Conservation (phyloP, 2,113 vertebrate species). For the Rhabdornis inornatus region DNA sequence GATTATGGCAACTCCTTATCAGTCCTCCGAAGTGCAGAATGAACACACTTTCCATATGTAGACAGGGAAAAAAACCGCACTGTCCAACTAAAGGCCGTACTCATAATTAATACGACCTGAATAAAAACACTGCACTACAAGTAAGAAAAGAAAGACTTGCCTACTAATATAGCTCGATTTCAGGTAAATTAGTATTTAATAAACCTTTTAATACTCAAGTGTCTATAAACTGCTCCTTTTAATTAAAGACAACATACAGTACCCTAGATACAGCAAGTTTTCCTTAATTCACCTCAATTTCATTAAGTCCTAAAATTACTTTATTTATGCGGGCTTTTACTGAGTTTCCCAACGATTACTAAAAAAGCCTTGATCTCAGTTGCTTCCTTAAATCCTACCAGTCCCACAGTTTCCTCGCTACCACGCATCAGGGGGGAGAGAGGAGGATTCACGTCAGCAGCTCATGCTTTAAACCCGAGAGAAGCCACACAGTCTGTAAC, state of each 20-base stretch:
- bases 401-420: not conserved
- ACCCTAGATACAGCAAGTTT: not conserved
- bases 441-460: too few relatives aligned
- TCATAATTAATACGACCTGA: rapidly evolving
- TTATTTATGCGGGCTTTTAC: not conserved
- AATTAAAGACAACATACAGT: not conserved
- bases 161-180: rapidly evolving
- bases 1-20: not conserved
- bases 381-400: not conserved
- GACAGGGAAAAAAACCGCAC: rapidly evolving
- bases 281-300: not conserved
- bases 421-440: rapidly evolving
- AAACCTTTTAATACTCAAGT: not conserved
- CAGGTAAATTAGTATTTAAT: not conserved
- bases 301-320: not conserved
- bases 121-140: not conserved
- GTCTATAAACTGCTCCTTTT: not conserved
- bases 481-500: not conserved
- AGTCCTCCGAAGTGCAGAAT: not conserved
- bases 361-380: rapidly evolving
- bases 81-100: not conserved
- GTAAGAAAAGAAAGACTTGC: rapidly evolving
- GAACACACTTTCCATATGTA: rapidly evolving
- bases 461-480: not conserved
- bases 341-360: not conserved